Percentiles rank a stretch among this genome's conserved stretches.
These are phyloP conservation scores for Cactoblastis cactorum DNA, from an alignment of 2,888 invertebrate genomes.

Conservation along the genomic window DNA sequence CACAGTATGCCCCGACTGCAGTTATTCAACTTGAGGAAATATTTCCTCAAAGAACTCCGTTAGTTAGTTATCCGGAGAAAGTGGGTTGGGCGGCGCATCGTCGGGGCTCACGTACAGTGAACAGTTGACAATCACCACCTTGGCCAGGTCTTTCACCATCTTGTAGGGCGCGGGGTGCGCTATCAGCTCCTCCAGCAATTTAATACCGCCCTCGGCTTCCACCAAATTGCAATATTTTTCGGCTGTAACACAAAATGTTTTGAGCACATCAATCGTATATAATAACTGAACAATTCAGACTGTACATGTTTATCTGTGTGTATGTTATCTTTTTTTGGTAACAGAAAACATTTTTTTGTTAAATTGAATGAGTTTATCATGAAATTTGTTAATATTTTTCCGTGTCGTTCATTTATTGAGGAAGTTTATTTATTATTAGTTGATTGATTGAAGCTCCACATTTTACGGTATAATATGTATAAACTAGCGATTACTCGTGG, in stretches of 20 bases:
- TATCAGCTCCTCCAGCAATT: conserved; percentile 83
- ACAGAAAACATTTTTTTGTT: too few relatives aligned
- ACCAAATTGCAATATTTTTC: conserved; percentile 95
- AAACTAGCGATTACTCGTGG: too few relatives aligned
- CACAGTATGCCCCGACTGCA: background rate
- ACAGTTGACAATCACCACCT: conserved; percentile 84
- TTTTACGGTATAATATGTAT: too few relatives aligned
- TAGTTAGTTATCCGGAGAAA: conserved; percentile 50
- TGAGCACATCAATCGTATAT: too few relatives aligned
- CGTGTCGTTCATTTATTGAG: too few relatives aligned
- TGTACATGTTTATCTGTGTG: too few relatives aligned
- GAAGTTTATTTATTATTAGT: too few relatives aligned
- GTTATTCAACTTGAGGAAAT: conserved; percentile 46
- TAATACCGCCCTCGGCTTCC: conserved; percentile 90
- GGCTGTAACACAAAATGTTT: conserved; percentile 76
- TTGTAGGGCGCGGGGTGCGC: conserved; percentile 81
- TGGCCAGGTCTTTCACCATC: conserved; percentile 84
- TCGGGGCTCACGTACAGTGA: conserved; percentile 32
- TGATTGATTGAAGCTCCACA: too few relatives aligned
- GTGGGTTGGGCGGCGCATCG: conserved; percentile 22
- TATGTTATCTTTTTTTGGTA: too few relatives aligned
- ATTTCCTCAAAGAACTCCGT: conserved; percentile 54
- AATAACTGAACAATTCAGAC: too few relatives aligned
- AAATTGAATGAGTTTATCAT: too few relatives aligned
- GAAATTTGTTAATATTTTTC: too few relatives aligned